A percentile compares a stretch with the other conserved stretches of the same genome.
Evolutionary conservation across 2,888 invertebrate species (phyloP).

Genomic region (Lapara coniferarum): DNA sequence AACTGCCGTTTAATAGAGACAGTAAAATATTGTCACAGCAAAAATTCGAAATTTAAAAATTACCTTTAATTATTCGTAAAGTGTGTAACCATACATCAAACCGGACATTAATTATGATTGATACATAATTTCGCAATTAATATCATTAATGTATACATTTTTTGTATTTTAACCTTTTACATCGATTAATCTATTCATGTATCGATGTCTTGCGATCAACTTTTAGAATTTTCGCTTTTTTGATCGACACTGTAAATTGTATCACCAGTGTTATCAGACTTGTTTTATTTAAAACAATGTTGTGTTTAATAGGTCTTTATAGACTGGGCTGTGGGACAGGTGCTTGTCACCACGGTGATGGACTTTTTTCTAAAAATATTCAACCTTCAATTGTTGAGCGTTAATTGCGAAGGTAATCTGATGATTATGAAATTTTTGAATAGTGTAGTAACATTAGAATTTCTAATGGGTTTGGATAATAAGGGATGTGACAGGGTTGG

Average conservation of each 20-base stretch:
- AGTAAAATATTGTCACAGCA: neutral
- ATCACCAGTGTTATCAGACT: slow-evolving; percentile 38
- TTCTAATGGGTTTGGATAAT: slow-evolving; percentile 36
- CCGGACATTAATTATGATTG: slow-evolving; percentile 55
- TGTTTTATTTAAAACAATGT: slow-evolving; percentile 26
- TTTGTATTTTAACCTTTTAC: slow-evolving; percentile 56
- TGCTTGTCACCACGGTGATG: slow-evolving; percentile 33
- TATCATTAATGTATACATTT: slow-evolving; percentile 41
- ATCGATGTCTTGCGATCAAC: slow-evolving; percentile 57
- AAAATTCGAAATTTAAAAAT: slow-evolving; percentile 12
- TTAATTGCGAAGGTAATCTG: slow-evolving; percentile 52
- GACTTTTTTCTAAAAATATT: slow-evolving; percentile 38
- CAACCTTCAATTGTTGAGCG: slow-evolving; percentile 50
- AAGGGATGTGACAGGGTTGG: slow-evolving; percentile 8
- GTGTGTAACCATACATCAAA: slow-evolving; percentile 39
- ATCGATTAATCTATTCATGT: slow-evolving; percentile 49
- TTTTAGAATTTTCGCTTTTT: slow-evolving; percentile 44
- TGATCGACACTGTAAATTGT: slow-evolving; percentile 35
- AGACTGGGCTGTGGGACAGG: slow-evolving; percentile 45
- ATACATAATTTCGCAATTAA: slow-evolving; percentile 58
- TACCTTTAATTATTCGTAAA: slow-evolving; percentile 21
- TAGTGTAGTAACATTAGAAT: slow-evolving; percentile 41
- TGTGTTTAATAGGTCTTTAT: slow-evolving; percentile 28
- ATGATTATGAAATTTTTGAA: slow-evolving; percentile 43
- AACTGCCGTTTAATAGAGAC: slow-evolving; percentile 23